Evolutionary conservation across 2,888 invertebrate species (phyloP), one percentile per base, ranked within the genome.

Genomic region (Aphrophora alni): DNA sequence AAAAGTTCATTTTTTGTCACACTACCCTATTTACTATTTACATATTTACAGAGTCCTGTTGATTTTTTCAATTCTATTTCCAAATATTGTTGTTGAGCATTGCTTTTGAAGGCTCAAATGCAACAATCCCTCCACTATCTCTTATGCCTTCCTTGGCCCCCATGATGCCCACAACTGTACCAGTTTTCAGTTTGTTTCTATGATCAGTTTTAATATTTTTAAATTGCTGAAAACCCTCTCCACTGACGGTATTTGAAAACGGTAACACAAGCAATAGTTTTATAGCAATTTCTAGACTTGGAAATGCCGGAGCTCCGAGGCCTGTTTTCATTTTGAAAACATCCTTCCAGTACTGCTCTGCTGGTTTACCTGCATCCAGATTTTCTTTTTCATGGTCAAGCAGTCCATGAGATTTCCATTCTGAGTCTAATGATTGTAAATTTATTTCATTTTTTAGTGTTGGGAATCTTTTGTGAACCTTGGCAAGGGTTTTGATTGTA

Each of bases 221-320:
- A 12, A 85, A 59, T 81, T 59, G 69, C 85, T 85, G 73, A 85
- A 85, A 21, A 85, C 74, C 17, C 84, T 24, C 80, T 85, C 85
- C 25, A 85, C 84, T 21, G 71, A 82, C 14, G n/a, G 81, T 84
- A 81, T 85, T 85, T 17, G 84, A 84, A 82, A 84, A 85, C 51
- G 82, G 83, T 69, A 82, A 78, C 44, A 81, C 76, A 2, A 80
- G 24, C 25, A 80, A 70, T 2, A 80, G 71, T 70, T 25, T 75
- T 21, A 80, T 75, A 0, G 38, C 73, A 3, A 75, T 24, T 33
- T 38, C 24, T 0, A 76, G 68, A 26, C 59, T 76, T 0, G 80
- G 75, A 76, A 80, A 80, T 28, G 25, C 38, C 68, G 38, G 33
- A 21, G 68, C 25, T 21, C 75, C 33, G 5, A 69, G 8, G 12